Conservation (phyloP, 2,888 invertebrate genomes). For the Lomographa bimaculata region DNA sequence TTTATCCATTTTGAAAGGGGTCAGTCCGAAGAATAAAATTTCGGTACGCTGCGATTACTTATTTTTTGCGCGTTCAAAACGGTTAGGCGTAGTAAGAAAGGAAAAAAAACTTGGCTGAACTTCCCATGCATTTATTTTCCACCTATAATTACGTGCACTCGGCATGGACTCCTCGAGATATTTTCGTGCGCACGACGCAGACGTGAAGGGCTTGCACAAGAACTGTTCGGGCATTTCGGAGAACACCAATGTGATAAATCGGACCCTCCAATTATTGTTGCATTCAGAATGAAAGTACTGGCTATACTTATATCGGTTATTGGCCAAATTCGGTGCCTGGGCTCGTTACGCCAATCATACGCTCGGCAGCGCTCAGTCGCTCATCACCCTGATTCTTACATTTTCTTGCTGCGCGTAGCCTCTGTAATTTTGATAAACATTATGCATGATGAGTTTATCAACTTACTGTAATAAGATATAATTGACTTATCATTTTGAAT, state of each 20-base stretch:
- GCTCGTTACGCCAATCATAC: constrained; percentile 78
- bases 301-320: constrained; percentile 78
- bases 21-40: constrained; percentile 54
- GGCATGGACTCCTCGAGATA: constrained; percentile 73
- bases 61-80: constrained; percentile 68
- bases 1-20: constrained; percentile 61
- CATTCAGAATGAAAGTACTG: constrained; percentile 78
- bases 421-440: constrained; percentile 9
- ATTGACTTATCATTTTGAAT: no score
- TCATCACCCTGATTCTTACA: constrained; percentile 17
- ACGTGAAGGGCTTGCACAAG: constrained; percentile 78
- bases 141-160: constrained; percentile 76
- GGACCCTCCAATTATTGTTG: constrained; percentile 81
- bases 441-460: constrained; percentile 3
- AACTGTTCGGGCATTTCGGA: constrained; percentile 77
- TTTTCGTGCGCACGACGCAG: constrained; percentile 79
- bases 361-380: constrained; percentile 29
- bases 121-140: constrained; percentile 77
- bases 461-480: no score
- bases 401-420: constrained; percentile 6
- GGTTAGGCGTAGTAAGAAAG: constrained; percentile 62
- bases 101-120: constrained; percentile 59
- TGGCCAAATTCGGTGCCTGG: constrained; percentile 77
- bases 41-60: constrained; percentile 51
- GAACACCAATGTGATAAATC: constrained; percentile 81